Percentiles rank a stretch among this genome's conserved stretches.
These are phyloP conservation scores for Macaria notata DNA, from an alignment of 2,888 invertebrate genomes.

Conservation along the genomic window DNA sequence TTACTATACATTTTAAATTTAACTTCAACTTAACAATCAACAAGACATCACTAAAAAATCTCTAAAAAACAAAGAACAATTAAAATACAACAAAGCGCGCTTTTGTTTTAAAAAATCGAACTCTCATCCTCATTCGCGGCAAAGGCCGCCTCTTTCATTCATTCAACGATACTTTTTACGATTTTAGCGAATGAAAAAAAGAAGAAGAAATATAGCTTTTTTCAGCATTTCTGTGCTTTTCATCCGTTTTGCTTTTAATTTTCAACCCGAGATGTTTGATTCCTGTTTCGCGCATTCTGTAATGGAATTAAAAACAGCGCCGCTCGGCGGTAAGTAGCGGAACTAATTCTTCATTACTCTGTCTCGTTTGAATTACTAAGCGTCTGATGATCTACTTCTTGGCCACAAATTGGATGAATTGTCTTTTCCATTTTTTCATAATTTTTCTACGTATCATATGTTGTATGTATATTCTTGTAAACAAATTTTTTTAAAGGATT, in stretches of 20 bases:
- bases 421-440: neutral
- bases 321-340: conserved; percentile 42
- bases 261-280: conserved; percentile 1
- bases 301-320: conserved; percentile 33
- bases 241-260: conserved; percentile 10
- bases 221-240: conserved; percentile 23
- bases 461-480: too few relatives aligned
- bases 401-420: conserved; percentile 4
- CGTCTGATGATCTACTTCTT: conserved; percentile 5
- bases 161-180: conserved; percentile 1
- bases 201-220: conserved; percentile 34
- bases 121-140: conserved; percentile 9
- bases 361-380: conserved; percentile 9
- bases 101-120: conserved; percentile 24
- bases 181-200: conserved; percentile 30
- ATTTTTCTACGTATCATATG: too few relatives aligned
- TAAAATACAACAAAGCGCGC: conserved; percentile 19
- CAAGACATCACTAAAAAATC: conserved; percentile 1
- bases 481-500: too few relatives aligned
- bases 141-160: conserved; percentile 8
- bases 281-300: conserved; percentile 14
- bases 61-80: conserved; percentile 17
- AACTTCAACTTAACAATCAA: neutral
- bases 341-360: conserved; percentile 22
- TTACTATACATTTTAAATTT: too few relatives aligned